These are phyloP conservation scores for Phengaris arion DNA, from an alignment of 2,888 invertebrate species.

Conservation along the genomic window DNA sequence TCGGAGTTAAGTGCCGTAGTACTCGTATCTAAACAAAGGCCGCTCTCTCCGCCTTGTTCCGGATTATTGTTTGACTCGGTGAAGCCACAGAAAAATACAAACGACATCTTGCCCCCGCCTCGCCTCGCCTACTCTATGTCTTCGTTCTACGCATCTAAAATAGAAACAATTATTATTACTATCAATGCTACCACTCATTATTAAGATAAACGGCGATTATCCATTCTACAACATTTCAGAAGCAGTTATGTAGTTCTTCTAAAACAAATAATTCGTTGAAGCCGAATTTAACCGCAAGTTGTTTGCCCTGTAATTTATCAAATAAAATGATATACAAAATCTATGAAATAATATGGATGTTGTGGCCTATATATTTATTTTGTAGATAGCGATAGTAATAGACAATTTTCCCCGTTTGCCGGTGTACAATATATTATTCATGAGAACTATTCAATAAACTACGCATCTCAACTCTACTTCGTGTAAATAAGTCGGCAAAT, in stretches of 20 bases:
- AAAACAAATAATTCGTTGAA: not conserved
- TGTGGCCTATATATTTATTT: not conserved
- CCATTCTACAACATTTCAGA: too few relatives aligned
- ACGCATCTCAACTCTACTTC: not conserved
- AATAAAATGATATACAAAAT: not conserved
- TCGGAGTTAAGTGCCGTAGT: conserved; percentile 69
- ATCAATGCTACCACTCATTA: not conserved
- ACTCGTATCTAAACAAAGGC: conserved; percentile 70
- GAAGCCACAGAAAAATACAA: conserved; percentile 57
- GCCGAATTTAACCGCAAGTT: not conserved
- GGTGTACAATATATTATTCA: not conserved
- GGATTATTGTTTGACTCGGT: conserved; percentile 73
- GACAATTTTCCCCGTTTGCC: not conserved
- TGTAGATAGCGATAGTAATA: not conserved
- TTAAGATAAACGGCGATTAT: too few relatives aligned
- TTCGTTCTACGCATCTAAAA: not conserved
- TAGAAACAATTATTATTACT: not conserved
- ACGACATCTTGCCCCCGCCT: conserved; percentile 39
- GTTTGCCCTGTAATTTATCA: too few relatives aligned
- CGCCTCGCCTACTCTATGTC: conserved; percentile 1
- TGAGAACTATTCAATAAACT: conserved; percentile 4
- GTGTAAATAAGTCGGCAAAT: not conserved
- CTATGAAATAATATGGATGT: too few relatives aligned
- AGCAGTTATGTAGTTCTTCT: not conserved
- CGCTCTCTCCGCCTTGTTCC: conserved; percentile 75